Conservation (phyloP, 2,888 invertebrate genomes). For the Hirudinaria manillensis region DNA sequence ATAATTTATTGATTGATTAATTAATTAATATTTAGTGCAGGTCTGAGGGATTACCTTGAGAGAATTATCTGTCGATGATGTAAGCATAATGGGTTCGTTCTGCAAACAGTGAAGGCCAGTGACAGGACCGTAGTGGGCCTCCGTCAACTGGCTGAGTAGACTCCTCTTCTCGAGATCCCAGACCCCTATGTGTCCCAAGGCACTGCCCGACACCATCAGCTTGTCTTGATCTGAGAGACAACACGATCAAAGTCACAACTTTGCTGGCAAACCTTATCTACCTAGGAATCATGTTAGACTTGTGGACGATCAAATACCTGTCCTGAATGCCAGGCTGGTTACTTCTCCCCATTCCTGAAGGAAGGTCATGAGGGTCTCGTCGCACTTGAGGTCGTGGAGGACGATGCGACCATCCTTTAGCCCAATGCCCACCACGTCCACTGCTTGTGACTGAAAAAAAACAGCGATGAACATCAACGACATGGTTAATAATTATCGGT, state of each 20-base stretch:
- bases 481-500: background rate
- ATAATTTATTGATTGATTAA: no score
- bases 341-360: constrained; percentile 86
- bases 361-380: constrained; percentile 76
- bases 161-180: constrained; percentile 72
- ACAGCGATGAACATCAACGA: background rate
- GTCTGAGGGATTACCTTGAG: constrained; percentile 62
- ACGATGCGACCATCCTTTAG: constrained; percentile 74
- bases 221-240: constrained; percentile 67
- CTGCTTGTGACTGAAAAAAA: constrained; percentile 67
- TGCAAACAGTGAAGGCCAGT: constrained; percentile 76
- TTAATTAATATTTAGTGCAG: background rate
- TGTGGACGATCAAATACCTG: constrained; percentile 44
- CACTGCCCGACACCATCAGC: constrained; percentile 77
- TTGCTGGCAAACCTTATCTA: background rate
- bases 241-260: background rate
- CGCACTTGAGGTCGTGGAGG: constrained; percentile 78
- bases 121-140: constrained; percentile 69
- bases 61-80: constrained; percentile 87
- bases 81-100: constrained; percentile 80
- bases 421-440: constrained; percentile 85
- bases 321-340: constrained; percentile 75
- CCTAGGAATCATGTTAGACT: no score
- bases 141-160: constrained; percentile 71
- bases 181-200: constrained; percentile 77